A percentile compares a stretch with the other conserved stretches of the same genome.
Conservation (phyloP, 2,888 invertebrate genomes). For the Eupsilia transversa region DNA sequence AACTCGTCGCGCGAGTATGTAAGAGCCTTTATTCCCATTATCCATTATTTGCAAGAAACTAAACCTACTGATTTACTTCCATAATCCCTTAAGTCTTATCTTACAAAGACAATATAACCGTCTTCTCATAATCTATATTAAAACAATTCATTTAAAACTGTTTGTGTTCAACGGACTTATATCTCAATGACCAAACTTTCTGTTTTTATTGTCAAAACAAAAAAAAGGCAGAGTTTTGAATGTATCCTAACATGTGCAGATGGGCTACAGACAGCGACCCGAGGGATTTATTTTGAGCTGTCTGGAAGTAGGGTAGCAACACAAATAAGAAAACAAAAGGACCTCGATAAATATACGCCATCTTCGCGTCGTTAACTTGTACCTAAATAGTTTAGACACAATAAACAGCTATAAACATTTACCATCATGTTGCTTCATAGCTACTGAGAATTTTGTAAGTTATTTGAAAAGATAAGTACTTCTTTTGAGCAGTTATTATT, state of each 20-base stretch:
- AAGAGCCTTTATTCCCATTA: too few species aligned
- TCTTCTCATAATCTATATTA: not conserved
- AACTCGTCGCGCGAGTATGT: too few species aligned
- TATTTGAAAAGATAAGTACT: slow-evolving; percentile 3
- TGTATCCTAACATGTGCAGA: slow-evolving; percentile 54
- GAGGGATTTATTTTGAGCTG: slow-evolving; percentile 66
- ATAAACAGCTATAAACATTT: slow-evolving; percentile 20
- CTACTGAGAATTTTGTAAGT: slow-evolving; percentile 1
- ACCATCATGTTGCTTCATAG: not conserved
- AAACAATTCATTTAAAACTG: not conserved
- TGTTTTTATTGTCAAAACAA: slow-evolving; percentile 25
- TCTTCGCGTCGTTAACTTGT: slow-evolving; percentile 36
- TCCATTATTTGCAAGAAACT: not conserved
- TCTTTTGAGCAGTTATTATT: not conserved
- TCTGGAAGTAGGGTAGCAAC: slow-evolving; percentile 60
- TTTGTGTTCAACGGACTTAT: not conserved
- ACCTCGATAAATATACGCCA: slow-evolving; percentile 39
- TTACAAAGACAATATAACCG: not conserved
- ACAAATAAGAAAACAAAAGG: slow-evolving; percentile 63
- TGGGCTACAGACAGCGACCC: slow-evolving; percentile 50
- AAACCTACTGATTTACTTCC: not conserved
- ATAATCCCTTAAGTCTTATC: not conserved
- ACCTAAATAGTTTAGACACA: slow-evolving; percentile 31
- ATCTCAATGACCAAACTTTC: slow-evolving; percentile 8
- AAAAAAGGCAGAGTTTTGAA: slow-evolving; percentile 40